Percentiles rank a stretch among this genome's conserved stretches.
Evolutionary conservation across 1,140 invertebrate genomes (phyloP).

Genomic region (Bombus breviceps): DNA sequence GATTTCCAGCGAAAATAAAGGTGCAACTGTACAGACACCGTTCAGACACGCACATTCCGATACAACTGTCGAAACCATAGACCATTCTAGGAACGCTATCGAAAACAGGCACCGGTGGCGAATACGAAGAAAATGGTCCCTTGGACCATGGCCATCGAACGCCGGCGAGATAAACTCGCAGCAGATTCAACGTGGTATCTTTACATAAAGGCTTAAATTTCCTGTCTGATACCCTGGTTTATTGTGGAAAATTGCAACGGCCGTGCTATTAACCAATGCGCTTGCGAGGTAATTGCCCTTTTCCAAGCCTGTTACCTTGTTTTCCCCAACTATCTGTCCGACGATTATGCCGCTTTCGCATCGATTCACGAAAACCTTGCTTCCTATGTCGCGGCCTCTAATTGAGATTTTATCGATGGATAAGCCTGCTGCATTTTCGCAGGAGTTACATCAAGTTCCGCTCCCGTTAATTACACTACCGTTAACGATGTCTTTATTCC

Average conservation of each 20-base stretch:
- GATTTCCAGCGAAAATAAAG: not conserved
- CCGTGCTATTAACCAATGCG: slow-evolving; percentile 69
- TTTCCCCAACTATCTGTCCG: slow-evolving; percentile 74
- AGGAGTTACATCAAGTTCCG: not conserved
- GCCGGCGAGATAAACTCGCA: slow-evolving; percentile 39
- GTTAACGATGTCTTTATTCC: not conserved
- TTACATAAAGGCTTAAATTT: slow-evolving; percentile 63
- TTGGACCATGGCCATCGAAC: slow-evolving; percentile 3
- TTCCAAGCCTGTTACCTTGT: slow-evolving; percentile 35
- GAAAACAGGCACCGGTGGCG: not conserved
- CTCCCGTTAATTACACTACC: slow-evolving; percentile 18
- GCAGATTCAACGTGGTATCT: slow-evolving; percentile 24
- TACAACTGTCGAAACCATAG: too few species aligned
- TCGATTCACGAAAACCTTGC: slow-evolving; percentile 39
- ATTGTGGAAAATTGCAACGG: slow-evolving; percentile 70
- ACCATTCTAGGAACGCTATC: not conserved
- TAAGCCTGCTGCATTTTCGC: slow-evolving; percentile 32
- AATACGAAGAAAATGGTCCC: slow-evolving; percentile 8
- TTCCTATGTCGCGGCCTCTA: slow-evolving; percentile 19
- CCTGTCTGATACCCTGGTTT: slow-evolving; percentile 37
- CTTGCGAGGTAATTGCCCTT: slow-evolving; percentile 63
- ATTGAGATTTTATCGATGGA: slow-evolving; percentile 61
- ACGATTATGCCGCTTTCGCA: slow-evolving; percentile 73
- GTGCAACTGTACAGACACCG: not conserved
- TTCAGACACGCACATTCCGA: not conserved